These are phyloP conservation scores for Spodoptera frugiperda DNA, from an alignment of 1,140 invertebrate species.

Conservation along the genomic window DNA sequence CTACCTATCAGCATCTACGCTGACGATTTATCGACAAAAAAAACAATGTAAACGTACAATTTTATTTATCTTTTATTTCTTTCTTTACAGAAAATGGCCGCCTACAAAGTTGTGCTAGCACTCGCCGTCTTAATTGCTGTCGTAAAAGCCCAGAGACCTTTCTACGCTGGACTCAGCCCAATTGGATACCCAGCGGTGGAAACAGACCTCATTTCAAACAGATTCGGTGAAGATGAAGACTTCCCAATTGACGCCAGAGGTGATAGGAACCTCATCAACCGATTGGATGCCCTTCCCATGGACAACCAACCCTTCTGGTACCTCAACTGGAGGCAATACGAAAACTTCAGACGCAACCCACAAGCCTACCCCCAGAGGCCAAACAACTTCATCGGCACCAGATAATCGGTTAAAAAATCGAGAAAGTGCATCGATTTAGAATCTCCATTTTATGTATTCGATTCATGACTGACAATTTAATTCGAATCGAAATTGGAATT, in stretches of 20 bases:
- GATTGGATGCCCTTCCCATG: conserved; percentile 83
- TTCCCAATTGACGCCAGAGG: conserved; percentile 82
- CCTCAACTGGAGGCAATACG: conserved; percentile 85
- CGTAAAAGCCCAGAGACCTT: conserved; percentile 71
- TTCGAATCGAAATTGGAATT: conserved; percentile 15
- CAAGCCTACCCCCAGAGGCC: conserved; percentile 66
- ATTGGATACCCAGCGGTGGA: conserved; percentile 69
- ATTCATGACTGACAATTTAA: conserved; percentile 24
- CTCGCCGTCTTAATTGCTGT: conserved; percentile 54
- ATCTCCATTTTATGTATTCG: conserved; percentile 11
- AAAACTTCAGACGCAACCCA: conserved; percentile 73
- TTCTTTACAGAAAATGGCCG: conserved; percentile 69
- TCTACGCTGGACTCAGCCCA: conserved; percentile 70
- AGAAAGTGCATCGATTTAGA: conserved; percentile 7
- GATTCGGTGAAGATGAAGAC: conserved; percentile 69
- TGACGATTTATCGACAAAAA: neutral
- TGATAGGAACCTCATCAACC: conserved; percentile 81
- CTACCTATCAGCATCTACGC: neutral
- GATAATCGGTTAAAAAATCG: conserved; percentile 26
- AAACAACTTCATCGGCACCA: conserved; percentile 59
- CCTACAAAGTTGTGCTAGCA: conserved; percentile 59
- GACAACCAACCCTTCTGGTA: conserved; percentile 88
- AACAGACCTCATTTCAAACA: conserved; percentile 58
- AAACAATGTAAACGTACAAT: neutral
- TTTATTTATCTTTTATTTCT: conserved; percentile 46